These are phyloP conservation scores for Sitta carolinensis DNA, from an alignment of 2,797 vertebrate species.

Conservation along the genomic window DNA sequence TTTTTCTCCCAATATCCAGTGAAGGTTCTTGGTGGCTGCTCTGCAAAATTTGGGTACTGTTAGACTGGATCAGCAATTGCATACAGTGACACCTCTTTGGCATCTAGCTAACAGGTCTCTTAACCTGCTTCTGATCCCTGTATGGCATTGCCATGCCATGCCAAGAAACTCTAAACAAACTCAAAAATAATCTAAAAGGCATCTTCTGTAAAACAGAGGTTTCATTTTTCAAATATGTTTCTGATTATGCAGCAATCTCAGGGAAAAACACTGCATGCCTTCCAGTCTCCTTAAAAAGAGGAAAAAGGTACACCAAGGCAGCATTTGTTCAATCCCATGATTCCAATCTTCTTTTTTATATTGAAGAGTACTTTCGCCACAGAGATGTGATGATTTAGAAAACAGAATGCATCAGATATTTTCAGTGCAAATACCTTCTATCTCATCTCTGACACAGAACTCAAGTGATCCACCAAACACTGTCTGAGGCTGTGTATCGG, in stretches of 20 bases:
- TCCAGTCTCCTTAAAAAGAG: not conserved
- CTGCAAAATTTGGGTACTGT: not conserved
- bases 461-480: not conserved
- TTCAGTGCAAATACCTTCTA: not conserved
- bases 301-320: not conserved
- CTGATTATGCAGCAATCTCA: not conserved
- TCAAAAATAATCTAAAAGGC: not conserved
- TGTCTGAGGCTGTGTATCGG: not conserved
- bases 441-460: not conserved
- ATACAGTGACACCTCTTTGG: not conserved
- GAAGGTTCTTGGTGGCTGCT: not conserved
- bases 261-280: not conserved
- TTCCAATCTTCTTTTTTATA: not conserved
- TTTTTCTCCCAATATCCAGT: not conserved
- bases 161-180: not conserved
- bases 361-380: not conserved
- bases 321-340: not conserved
- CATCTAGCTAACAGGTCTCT: not conserved
- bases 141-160: accelerated
- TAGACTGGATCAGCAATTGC: not conserved
- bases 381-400: not conserved
- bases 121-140: not conserved
- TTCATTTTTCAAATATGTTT: not conserved
- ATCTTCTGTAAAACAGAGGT: not conserved
- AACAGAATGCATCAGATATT: not conserved